Conservation (phyloP, 1,140 invertebrate genomes). For the Drusus annulatus region DNA sequence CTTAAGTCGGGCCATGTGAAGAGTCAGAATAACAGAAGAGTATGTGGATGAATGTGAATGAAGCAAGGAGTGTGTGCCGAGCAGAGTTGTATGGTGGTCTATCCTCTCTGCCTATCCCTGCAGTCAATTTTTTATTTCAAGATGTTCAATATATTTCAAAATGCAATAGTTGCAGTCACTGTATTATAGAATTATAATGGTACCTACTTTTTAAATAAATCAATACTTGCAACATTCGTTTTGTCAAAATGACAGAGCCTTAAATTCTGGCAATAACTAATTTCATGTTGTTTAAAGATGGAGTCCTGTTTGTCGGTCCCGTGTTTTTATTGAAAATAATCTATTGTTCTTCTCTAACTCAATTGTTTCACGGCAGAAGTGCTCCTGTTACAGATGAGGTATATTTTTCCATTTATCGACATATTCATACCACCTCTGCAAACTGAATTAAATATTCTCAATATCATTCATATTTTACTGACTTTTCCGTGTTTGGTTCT, state of each 20-base stretch:
- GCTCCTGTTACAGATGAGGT: constrained; percentile 37
- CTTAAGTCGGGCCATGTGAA: no score
- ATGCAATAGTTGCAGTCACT: no score
- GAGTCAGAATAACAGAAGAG: no score
- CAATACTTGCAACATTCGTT: background rate
- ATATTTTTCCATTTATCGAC: background rate
- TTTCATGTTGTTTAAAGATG: constrained; percentile 42
- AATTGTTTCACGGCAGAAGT: constrained; percentile 4
- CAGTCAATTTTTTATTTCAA: no score
- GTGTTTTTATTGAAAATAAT: constrained; percentile 36
- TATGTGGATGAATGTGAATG: no score
- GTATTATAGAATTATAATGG: no score
- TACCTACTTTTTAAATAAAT: background rate
- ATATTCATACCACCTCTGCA: background rate
- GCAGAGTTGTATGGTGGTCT: no score
- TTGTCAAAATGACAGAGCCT: constrained; percentile 41
- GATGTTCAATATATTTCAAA: no score
- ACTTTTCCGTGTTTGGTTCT: background rate
- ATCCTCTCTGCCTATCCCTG: no score
- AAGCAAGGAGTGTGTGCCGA: no score
- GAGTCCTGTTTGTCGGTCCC: constrained; percentile 1
- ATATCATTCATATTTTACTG: constrained; percentile 14
- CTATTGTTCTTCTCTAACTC: background rate
- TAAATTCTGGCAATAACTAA: background rate
- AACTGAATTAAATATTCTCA: background rate